Conservation (phyloP, 2,888 invertebrate species). For the Drosophila aldrichi region DNA sequence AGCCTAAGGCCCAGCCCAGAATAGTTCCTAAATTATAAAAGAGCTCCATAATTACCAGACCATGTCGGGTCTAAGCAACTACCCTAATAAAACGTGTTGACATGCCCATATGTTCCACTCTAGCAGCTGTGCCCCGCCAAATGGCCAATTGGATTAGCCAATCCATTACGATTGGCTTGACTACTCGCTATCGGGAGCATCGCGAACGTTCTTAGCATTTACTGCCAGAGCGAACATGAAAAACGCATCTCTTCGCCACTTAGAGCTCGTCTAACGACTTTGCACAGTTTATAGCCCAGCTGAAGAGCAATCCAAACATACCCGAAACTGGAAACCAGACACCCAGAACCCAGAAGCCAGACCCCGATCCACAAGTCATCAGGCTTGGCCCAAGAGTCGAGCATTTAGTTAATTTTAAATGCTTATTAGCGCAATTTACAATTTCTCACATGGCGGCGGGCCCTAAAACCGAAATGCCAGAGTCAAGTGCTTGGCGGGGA, state of each 20-base stretch:
- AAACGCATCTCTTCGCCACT: conserved; percentile 66
- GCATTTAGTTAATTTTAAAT: conserved; percentile 82
- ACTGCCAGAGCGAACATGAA: conserved; percentile 45
- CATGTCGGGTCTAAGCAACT: not conserved
- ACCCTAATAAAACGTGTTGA: not conserved
- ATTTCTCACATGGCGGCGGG: conserved; percentile 59
- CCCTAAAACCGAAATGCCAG: conserved; percentile 17
- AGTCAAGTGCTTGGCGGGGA: conserved; percentile 26
- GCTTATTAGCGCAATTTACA: conserved; percentile 77
- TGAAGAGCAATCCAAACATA: conserved; percentile 8
- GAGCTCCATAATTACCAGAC: not conserved
- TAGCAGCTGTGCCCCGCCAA: not conserved
- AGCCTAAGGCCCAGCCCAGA: not conserved
- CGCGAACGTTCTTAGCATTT: conserved; percentile 28
- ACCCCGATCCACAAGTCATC: conserved; percentile 54
- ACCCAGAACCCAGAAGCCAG: conserved; percentile 3
- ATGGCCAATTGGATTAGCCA: conserved; percentile 44
- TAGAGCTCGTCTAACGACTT: conserved; percentile 45
- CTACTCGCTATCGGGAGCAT: conserved; percentile 21
- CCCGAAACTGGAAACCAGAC: not conserved
- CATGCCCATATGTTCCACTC: not conserved
- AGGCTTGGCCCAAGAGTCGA: conserved; percentile 58
- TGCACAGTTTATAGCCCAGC: conserved; percentile 48
- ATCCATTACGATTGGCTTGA: conserved; percentile 41
- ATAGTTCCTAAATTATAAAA: not conserved